Base-by-base conservation (phyloP, 2,113 vertebrate genomes). In the Leptobrachium leishanense region DNA sequence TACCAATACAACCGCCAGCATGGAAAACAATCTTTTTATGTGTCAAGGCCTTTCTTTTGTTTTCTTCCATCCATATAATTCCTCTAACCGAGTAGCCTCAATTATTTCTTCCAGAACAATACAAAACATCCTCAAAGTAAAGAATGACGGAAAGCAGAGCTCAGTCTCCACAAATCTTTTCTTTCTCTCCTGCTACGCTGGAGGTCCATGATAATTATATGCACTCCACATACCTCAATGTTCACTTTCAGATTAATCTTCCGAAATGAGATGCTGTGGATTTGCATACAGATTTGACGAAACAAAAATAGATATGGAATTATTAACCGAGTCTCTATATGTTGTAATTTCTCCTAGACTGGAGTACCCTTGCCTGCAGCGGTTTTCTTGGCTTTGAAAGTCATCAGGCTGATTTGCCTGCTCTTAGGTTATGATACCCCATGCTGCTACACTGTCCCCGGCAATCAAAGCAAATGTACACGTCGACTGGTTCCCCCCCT, bases 261-360 rank as follows among this genome's bases (percentile, higher is more conserved):
- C 86, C 86, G 90, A 94, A 93, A 93, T 93, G 92, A 93, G 91
- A 93, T 92, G 90, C 91, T 89, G 79, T 88, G 90, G 91, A 94
- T 94, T 94, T 94, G 93, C 93, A 94, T 94, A 93, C 91, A 94
- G 92, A 94, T 94, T 94, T 92, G 90, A 94, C 91, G 92, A 93
- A 87, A 92, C 89, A 92, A 93, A 94, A 94, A 94, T 92, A 93
- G 92, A 92, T 92, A 90, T 88, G 90, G 88, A 93, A 94, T 94
- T 94, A 94, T 92, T 92, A 94, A 91, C 89, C 20, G 20, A 90
- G 92, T 90, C 89, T 91, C 92, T 93, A 93, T 94, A 92, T 94
- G 92, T 93, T 93, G 93, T 93, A 92, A 94, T 94, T 93, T 92
- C 87, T 89, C 88, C 90, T 85, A 91, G 90, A 91, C 91, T 90